phyloP scores from a whole-genome alignment of 2,888 invertebrate species.

The Pantelozetes paolii region DNA sequence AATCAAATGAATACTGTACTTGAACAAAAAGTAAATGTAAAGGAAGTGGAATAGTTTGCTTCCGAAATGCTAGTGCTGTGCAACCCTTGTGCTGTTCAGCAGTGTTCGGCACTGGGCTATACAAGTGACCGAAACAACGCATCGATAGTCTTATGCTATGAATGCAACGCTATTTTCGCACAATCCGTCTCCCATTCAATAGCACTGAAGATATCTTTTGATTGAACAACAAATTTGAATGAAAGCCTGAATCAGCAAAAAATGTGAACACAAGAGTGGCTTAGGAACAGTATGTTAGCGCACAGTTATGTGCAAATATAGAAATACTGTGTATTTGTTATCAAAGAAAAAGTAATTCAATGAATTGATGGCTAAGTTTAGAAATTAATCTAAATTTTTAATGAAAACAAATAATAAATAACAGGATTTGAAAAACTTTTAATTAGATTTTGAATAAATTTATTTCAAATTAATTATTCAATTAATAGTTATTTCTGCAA shows the following conservation, averaged over 20 bases:
- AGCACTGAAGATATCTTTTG: background rate
- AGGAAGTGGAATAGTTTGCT: conserved; percentile 28
- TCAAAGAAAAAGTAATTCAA: too few species aligned
- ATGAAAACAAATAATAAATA: too few species aligned
- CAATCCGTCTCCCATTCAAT: background rate
- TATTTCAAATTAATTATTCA: too few species aligned
- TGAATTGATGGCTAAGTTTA: too few species aligned
- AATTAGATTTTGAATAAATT: too few species aligned
- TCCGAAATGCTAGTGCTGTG: conserved; percentile 22
- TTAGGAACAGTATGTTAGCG: background rate
- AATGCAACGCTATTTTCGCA: background rate
- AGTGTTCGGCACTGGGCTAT: background rate
- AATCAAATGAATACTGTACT: conserved; percentile 33
- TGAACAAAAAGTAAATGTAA: background rate
- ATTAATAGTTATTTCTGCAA: too few species aligned
- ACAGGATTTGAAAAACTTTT: too few species aligned
- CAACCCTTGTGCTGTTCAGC: background rate
- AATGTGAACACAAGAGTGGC: background rate
- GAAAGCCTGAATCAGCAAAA: background rate
- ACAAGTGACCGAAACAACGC: conserved; percentile 2
- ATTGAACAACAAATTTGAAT: background rate
- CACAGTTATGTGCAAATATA: too few species aligned
- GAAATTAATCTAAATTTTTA: too few species aligned
- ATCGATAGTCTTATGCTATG: conserved; percentile 51
- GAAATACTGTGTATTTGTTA: too few species aligned